These are phyloP conservation scores for Phoxinus phoxinus DNA, from an alignment of 2,113 vertebrate genomes.

Conservation along the genomic window DNA sequence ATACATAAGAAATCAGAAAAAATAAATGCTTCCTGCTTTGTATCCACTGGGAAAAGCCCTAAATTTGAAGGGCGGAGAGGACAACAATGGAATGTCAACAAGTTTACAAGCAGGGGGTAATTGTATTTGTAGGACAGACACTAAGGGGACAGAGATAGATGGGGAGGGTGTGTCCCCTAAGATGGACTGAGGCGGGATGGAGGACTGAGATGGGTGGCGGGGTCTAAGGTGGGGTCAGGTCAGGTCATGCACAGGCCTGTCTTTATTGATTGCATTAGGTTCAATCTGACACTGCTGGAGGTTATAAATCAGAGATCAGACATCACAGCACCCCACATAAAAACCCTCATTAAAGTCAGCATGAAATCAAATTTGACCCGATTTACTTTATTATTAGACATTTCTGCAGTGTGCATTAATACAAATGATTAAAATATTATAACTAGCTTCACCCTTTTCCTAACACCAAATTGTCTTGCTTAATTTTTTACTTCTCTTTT, in stretches of 20 bases:
- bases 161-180: constrained; percentile 8
- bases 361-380: no score
- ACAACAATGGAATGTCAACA: constrained; percentile 62
- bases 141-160: constrained; percentile 65
- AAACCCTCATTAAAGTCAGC: not conserved
- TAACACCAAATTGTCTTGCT: no score
- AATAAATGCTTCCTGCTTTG: constrained; percentile 5
- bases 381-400: no score
- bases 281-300: constrained; percentile 18
- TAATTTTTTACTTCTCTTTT: no score
- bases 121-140: constrained; percentile 67
- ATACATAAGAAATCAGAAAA: not conserved
- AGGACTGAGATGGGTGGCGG: constrained; percentile 1
- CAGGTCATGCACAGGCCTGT: constrained; percentile 42
- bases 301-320: constrained; percentile 21
- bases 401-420: no score
- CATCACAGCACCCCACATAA: not conserved
- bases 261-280: constrained; percentile 29
- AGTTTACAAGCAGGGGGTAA: constrained; percentile 68
- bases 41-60: constrained; percentile 48
- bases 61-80: constrained; percentile 41
- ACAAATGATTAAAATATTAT: no score
- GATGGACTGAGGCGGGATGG: not conserved
- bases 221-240: constrained; percentile 46
- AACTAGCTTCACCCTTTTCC: no score